Base-by-base conservation (phyloP, 2,888 invertebrate species). In the Diarsia rubi region DNA sequence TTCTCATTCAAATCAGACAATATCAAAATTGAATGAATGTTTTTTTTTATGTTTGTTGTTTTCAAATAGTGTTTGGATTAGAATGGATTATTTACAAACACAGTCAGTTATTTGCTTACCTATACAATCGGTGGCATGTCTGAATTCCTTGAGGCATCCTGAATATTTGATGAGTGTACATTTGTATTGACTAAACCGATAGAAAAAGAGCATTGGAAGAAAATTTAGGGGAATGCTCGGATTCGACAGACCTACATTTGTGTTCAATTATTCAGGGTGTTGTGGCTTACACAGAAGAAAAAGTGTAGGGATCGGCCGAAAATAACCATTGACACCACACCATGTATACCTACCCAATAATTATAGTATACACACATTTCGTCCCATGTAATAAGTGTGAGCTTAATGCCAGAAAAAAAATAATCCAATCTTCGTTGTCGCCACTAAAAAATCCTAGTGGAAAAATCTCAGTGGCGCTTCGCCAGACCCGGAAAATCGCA, bases 91-190 rank as follows among this genome's bases (percentile, higher is more conserved):
- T 80, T 75, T 67, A 84, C 37, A 71, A 81, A 81, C 37, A 64
- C 27, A 1, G 21, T 8, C 21, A 60, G 69, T 69, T 72, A 72
- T 72, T 75, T 65, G 54, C 62, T 68, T 44, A 57, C 21, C 27
- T 19, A 74, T 66, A 68, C 75, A 68, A 62, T 64, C 21, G 68
- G 49, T 27, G 47, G 37, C 21, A 70, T 65, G 65, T 52, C 45
- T 60, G 57, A 76, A 77, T 77, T 76, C 72, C 68, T 70, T 71
- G 74, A 87, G 73, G 21, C 14, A n/a, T 66, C 31, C 37, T 85
- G 76, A 77, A 85, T 85, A 74, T 76, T 85, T 82, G 60, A 85
- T 87, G 59, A 57, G 12, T 21, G 45, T 44, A 73, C 74, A 85
- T 87, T 74, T 74, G 73, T 82, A 79, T 82, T 79, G 76, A 85